phyloP scores from a whole-genome alignment of 1,140 invertebrate genomes.

The Ips typographus region DNA sequence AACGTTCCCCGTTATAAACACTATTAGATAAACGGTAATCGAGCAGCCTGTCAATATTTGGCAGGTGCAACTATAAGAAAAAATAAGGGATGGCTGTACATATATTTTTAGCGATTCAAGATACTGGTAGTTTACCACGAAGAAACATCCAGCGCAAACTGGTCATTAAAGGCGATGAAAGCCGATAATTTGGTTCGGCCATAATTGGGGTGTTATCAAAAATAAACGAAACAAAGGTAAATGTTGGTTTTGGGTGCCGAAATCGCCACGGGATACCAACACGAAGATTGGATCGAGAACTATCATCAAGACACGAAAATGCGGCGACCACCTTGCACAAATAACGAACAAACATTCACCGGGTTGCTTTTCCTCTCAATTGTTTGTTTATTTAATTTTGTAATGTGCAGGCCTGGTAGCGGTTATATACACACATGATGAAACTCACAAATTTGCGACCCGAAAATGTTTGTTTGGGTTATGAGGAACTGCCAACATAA shows the following conservation, averaged over 20 bases:
- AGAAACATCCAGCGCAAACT: background rate
- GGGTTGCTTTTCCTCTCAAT: background rate
- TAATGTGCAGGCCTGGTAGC: background rate
- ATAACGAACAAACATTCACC: background rate
- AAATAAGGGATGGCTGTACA: background rate
- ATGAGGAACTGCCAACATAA: background rate
- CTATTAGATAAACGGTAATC: too few species aligned
- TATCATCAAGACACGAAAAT: too few species aligned
- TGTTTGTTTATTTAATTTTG: background rate
- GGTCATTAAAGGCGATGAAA: slow-evolving; percentile 1
- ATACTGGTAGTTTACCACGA: background rate
- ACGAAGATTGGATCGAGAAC: too few species aligned
- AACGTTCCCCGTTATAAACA: too few species aligned
- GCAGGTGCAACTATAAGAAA: background rate
- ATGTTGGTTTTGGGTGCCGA: slow-evolving; percentile 1
- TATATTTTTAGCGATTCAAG: background rate
- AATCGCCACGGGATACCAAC: background rate
- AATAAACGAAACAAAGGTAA: slow-evolving; percentile 4
- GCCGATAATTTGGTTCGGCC: background rate
- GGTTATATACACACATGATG: background rate
- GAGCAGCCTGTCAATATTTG: background rate
- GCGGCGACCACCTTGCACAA: background rate
- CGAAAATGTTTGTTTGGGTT: slow-evolving; percentile 2
- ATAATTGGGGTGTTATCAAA: slow-evolving; percentile 5
- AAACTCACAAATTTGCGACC: slow-evolving; percentile 2